Evolutionary conservation across 2,113 vertebrate species (phyloP), one percentile per base, ranked within the genome.

Genomic region (Corythornis madagascariensis): DNA sequence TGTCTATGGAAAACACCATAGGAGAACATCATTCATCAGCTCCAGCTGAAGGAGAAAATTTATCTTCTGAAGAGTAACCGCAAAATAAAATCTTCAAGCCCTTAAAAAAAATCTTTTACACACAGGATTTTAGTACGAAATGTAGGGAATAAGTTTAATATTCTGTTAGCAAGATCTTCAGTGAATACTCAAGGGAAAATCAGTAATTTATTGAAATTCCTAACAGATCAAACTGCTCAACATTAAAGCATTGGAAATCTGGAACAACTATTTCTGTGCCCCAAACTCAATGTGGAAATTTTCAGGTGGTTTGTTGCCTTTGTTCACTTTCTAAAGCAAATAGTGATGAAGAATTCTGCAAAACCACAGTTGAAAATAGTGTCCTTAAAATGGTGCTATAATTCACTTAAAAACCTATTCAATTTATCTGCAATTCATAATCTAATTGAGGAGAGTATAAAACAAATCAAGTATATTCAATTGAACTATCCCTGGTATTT

Each of bases 21-120:
- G 91, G 89, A 94, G 60, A 89, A 95, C 6, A 56, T 70, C 71
- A 92, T 85, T 95, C 85, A 94, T 92, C 88, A 96, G 53, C 22
- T 88, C 47, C 78, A 60, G 61, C 61, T 45, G 48, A 95, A 95
- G 13, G 45, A 83, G 69, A 90, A 88, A 69, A 88, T 80, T 81
- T 72, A 63, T 65, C 48, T 65, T 92, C 53, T 84, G 66, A 61
- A 90, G 45, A 93, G 33, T 42, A 81, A 47, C n/a, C 75, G 65
- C 40, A 70, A 91, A 79, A 73, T 19, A 70, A 81, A 81, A 90
- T 40, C 56, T 73, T n/a, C 33, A 88, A 42, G 61, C n/a, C 26
- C 74, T 87, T 74, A 48, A 86, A 89, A 78, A 78, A 89, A 78
- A 78, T 40, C 13, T 72, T 84, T 72, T 42, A 7, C 12, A 33